A percentile compares a stretch with the other conserved stretches of the same genome.
These are phyloP conservation scores for Drosophila tropicalis DNA, from an alignment of 1,140 invertebrate genomes.

Conservation along the genomic window DNA sequence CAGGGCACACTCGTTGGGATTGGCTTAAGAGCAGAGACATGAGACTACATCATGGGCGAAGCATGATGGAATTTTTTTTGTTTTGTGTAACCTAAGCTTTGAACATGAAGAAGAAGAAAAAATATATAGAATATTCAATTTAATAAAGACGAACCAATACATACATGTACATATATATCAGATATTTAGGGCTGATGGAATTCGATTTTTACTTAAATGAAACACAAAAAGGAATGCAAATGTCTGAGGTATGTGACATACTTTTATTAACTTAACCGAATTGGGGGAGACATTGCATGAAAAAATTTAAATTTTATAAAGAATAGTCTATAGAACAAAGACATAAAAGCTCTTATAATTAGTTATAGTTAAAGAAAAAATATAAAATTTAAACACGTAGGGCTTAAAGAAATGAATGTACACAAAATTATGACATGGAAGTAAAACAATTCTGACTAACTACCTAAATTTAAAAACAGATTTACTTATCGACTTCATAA, in stretches of 20 bases:
- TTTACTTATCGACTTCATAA: not conserved
- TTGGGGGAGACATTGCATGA: not conserved
- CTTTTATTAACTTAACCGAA: not conserved
- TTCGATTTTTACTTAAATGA: not conserved
- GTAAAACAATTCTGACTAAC: not conserved
- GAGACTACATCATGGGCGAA: conserved; percentile 2
- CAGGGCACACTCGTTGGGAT: conserved; percentile 43
- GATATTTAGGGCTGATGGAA: conserved; percentile 3
- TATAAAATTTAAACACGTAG: too few species aligned
- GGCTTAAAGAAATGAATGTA: too few species aligned
- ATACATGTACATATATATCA: not conserved
- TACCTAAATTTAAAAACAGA: not conserved
- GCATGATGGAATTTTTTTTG: conserved; percentile 19
- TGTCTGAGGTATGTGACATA: not conserved
- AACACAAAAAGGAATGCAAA: conserved; percentile 3
- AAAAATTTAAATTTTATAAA: not conserved
- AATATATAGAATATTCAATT: conserved; percentile 23
- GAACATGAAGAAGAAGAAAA: conserved; percentile 10
- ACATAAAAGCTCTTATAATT: too few species aligned
- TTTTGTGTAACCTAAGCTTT: not conserved
- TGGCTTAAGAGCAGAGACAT: conserved; percentile 38
- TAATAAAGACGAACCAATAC: not conserved
- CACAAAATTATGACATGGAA: too few species aligned
- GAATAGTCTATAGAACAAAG: too few species aligned
- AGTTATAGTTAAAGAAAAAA: too few species aligned